A percentile compares a stretch with the other conserved stretches of the same genome.
Evolutionary conservation across 2,797 vertebrate genomes (phyloP).

Genomic region (Scyliorhinus canicula): DNA sequence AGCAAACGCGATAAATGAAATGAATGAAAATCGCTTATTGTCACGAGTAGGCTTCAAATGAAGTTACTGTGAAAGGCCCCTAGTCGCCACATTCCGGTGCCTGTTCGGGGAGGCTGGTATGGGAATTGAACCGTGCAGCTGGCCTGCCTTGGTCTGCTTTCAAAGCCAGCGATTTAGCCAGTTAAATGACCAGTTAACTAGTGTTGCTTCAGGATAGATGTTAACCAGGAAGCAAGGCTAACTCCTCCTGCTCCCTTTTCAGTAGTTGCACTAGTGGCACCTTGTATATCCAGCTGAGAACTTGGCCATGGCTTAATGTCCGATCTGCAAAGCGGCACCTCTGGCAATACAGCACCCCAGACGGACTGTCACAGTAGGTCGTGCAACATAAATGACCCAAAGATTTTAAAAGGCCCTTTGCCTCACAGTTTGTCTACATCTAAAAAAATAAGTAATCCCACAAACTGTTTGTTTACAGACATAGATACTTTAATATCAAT

Average conservation of each 20-base stretch:
- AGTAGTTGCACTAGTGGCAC: too few relatives aligned
- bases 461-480: neutral
- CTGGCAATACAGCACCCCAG: neutral
- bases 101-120: too few relatives aligned
- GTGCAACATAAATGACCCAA: neutral
- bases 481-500: conserved; percentile 22
- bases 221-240: neutral
- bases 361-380: neutral
- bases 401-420: neutral
- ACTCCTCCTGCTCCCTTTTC: too few relatives aligned
- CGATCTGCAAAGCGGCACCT: neutral
- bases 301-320: neutral
- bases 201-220: neutral
- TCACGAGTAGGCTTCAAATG: too few relatives aligned
- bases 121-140: too few relatives aligned
- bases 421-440: neutral
- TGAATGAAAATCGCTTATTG: too few relatives aligned
- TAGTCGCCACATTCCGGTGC: too few relatives aligned
- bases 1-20: neutral
- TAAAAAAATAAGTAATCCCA: neutral
- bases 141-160: too few relatives aligned
- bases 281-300: neutral
- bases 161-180: too few relatives aligned
- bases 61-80: too few relatives aligned
- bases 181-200: neutral